Evolutionary conservation across 2,113 vertebrate genomes (phyloP).

Genomic region (Patagioenas fasciata): DNA sequence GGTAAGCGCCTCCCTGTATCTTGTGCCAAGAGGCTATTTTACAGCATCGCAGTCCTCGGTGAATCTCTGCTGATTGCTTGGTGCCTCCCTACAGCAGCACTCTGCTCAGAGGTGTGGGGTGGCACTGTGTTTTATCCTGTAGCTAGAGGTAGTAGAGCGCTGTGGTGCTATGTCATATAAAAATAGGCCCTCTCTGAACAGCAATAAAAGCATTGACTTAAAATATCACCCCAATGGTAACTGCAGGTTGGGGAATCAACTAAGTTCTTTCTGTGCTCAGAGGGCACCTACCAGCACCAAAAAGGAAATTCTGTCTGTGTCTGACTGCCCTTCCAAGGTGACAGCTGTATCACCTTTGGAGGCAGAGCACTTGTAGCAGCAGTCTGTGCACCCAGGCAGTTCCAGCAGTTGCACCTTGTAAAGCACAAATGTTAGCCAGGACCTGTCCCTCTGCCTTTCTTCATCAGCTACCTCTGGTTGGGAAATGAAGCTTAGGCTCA

Average conservation of each 20-base stretch:
- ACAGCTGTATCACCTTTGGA: not conserved
- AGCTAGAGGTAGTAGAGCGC: not conserved
- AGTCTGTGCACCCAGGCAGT: not conserved
- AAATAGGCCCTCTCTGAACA: conserved; percentile 18
- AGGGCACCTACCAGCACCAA: not conserved
- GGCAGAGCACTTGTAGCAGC: rapidly evolving
- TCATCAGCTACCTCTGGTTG: not conserved
- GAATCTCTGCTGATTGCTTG: conserved; percentile 52
- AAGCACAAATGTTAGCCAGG: not conserved
- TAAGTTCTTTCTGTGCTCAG: not conserved
- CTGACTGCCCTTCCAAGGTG: not conserved
- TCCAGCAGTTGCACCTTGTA: not conserved
- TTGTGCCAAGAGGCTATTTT: conserved; percentile 62
- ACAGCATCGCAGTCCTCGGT: conserved; percentile 42
- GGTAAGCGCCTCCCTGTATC: conserved; percentile 65
- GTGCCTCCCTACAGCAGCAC: conserved; percentile 30
- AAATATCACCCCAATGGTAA: conserved; percentile 22
- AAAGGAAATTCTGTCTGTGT: not conserved
- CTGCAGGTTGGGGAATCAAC: conserved; percentile 26
- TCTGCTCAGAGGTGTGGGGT: not conserved
- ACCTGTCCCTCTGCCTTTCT: not conserved
- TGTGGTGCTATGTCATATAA: not conserved
- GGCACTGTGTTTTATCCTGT: conserved; percentile 9
- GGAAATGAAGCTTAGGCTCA: not conserved
- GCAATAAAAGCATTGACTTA: conserved; percentile 23